phyloP scores from a whole-genome alignment of 64 coral and sea anemone genomes.

The Stichodactyla mertensii region DNA sequence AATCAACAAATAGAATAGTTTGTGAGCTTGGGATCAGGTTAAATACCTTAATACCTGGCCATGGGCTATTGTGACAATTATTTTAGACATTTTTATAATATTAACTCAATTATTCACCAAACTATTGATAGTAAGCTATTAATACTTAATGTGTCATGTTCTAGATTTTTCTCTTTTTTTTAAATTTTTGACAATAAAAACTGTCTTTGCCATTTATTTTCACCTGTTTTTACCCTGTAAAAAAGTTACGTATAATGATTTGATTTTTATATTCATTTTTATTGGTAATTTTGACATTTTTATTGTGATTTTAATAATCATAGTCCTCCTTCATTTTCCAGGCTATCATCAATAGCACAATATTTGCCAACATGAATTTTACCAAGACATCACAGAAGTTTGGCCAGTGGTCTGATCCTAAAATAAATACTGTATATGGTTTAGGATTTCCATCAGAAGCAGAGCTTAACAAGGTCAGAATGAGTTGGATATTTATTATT shows the following conservation, averaged over 20 bases:
- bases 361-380: slow-evolving; percentile 91
- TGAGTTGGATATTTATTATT: not conserved
- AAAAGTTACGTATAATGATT: not conserved
- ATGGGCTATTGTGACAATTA: not conserved
- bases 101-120: not conserved
- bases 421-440: slow-evolving; percentile 85
- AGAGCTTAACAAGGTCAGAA: slow-evolving; percentile 86
- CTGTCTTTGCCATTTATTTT: not conserved
- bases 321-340: not conserved
- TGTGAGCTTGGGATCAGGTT: too few relatives aligned
- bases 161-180: not conserved
- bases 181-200: not conserved
- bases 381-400: slow-evolving; percentile 99
- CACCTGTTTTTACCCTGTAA: not conserved
- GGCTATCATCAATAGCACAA: slow-evolving; percentile 95
- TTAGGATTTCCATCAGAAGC: slow-evolving; percentile 86
- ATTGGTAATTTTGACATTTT: not conserved
- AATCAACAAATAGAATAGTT: too few relatives aligned
- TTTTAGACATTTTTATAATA: not conserved
- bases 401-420: slow-evolving; percentile 96
- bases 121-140: not conserved
- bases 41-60: not conserved
- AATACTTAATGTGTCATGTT: not conserved
- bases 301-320: not conserved
- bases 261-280: not conserved